These are phyloP conservation scores for Drosophila navojoa DNA, from an alignment of 1,140 invertebrate genomes.

Conservation along the genomic window DNA sequence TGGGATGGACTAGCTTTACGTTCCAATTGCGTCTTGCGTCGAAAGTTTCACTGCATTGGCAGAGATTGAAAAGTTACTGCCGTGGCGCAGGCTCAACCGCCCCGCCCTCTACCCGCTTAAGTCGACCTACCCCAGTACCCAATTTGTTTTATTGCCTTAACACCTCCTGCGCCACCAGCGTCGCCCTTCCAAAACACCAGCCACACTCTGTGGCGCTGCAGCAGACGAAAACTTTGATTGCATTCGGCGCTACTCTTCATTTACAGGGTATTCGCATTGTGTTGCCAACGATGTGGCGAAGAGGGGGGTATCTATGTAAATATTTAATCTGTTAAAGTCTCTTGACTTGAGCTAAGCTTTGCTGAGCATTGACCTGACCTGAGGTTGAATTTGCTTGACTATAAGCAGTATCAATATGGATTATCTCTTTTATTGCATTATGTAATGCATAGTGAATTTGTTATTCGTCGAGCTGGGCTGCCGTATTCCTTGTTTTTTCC, in stretches of 20 bases:
- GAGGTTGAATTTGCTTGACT: no score
- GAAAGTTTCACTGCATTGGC: slow-evolving; percentile 58
- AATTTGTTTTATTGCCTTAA: slow-evolving; percentile 78
- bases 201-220: no score
- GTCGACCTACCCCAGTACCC: slow-evolving; percentile 1
- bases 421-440: no score
- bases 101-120: no score
- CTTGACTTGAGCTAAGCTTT: no score
- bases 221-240: slow-evolving; percentile 73
- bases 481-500: neutral
- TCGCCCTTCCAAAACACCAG: neutral
- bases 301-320: no score
- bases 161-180: slow-evolving; percentile 47
- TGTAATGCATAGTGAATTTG: neutral
- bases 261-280: neutral
- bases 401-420: no score
- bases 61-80: slow-evolving; percentile 78
- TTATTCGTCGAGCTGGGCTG: neutral
- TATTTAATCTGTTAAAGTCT: no score
- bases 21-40: slow-evolving; percentile 35
- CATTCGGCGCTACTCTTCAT: slow-evolving; percentile 51
- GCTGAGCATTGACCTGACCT: no score
- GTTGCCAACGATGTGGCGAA: neutral
- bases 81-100: neutral
- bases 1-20: slow-evolving; percentile 6